Percentiles rank a stretch among this genome's conserved stretches.
Conservation (phyloP, 2,113 vertebrate species). For the Callocephalon fimbriatum region DNA sequence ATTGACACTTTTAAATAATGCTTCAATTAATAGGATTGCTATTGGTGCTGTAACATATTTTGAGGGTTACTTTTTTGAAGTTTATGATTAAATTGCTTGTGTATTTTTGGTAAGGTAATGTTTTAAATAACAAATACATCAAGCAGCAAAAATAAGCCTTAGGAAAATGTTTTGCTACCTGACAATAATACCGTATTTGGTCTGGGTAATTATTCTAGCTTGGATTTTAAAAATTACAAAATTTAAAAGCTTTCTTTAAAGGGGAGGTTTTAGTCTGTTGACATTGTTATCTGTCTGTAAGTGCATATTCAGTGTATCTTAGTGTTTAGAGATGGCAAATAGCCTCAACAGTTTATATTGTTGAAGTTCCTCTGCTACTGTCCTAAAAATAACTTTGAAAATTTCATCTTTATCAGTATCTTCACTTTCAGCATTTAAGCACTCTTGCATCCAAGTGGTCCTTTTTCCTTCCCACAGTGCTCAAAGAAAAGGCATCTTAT, state of each 20-base stretch:
- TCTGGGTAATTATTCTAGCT: conserved; percentile 1
- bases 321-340: conserved; percentile 6
- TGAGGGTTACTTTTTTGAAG: conserved; percentile 44
- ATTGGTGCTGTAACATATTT: conserved; percentile 1
- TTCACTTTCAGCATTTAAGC: conserved; percentile 12
- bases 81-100: neutral
- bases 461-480: neutral
- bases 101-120: conserved; percentile 13
- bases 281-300: neutral
- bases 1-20: conserved; percentile 52
- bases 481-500: neutral
- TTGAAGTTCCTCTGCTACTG: neutral
- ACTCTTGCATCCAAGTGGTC: neutral
- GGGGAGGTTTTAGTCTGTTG: neutral
- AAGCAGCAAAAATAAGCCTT: neutral
- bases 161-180: conserved; percentile 20
- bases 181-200: neutral
- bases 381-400: neutral
- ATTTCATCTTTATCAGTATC: neutral
- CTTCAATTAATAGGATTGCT: conserved; percentile 63
- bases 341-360: neutral
- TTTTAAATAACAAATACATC: conserved; percentile 24
- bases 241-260: conserved; percentile 21
- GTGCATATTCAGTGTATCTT: neutral
- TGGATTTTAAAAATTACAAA: neutral